Base-by-base conservation (phyloP, 2,797 vertebrate species). In the Sphenopsis melanotis region DNA sequence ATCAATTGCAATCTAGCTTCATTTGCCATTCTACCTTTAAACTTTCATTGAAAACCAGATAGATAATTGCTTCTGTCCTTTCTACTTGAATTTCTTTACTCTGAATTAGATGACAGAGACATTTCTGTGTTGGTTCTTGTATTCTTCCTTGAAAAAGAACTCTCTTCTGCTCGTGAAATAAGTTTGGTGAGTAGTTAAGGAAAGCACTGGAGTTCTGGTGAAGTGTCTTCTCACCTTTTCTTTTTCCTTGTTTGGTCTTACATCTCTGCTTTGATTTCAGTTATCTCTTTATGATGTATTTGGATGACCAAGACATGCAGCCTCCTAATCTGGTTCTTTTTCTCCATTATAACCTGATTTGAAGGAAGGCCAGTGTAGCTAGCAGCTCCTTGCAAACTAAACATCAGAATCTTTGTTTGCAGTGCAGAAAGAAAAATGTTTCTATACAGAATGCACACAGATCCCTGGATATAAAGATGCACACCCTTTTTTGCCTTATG, bases 121-220 rank as follows among this genome's bases (percentile, higher is more conserved):
- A 0, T 80, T 89, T 80, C 14, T 85, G 27, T 8, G 8, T 63
- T 52, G 26, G 21, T 69, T 89, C 4, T 3, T 41, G 22, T 39
- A 15, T 41, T 70, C 24, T 47, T 81, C 63, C 42, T 26, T 76
- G 11, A 55, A 68, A 76, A 9, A 17, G 18, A 71, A n/a, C 18
- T 4, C 6, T 9, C 3, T 61, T 57, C 17, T 57, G n/a, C 36
- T 68, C 0, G 0, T 61, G 27, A 59, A 80, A 9, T 15, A 66
- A 32, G 11, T 49, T 78, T 75, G 16, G 19, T 49, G 44, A 52
- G 8, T 59, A 61, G 14, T 24, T 52, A 39, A 78, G 42, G 10
- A 55, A 66, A 59, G 63, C 18, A 10, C 1, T 17, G 46, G 13
- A 10, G 9, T 77, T 89, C 21, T 50, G 57, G 6, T 59, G 20